Evolutionary conservation across 2,797 vertebrate genomes (phyloP).

Genomic region (Lutjanus campechanus): DNA sequence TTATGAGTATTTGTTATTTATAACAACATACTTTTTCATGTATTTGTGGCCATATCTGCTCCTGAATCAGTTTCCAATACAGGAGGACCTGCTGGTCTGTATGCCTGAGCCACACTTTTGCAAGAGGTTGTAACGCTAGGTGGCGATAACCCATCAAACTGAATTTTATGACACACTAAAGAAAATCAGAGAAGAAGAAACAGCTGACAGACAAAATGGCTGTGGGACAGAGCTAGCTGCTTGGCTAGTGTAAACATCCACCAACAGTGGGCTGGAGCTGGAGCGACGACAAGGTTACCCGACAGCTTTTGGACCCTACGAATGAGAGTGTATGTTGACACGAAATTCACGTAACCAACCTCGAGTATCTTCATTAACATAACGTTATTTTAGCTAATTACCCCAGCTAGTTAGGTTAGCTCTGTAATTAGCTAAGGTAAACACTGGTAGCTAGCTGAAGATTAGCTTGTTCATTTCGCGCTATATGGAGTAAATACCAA

Average conservation of each 20-base stretch:
- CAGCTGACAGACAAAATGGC: conserved; percentile 65
- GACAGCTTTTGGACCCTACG: conserved; percentile 12
- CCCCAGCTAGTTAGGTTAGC: conserved; percentile 19
- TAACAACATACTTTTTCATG: too few relatives aligned
- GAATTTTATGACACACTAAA: neutral
- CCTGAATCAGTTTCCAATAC: too few relatives aligned
- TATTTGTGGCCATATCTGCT: too few relatives aligned
- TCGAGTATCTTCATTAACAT: neutral
- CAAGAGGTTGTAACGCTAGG: neutral
- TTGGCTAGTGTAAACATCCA: conserved; percentile 69
- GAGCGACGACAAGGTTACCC: conserved; percentile 38
- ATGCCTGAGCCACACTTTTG: too few relatives aligned
- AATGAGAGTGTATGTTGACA: conserved; percentile 58
- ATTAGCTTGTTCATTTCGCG: conserved; percentile 20
- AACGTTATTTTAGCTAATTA: neutral
- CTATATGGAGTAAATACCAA: neutral
- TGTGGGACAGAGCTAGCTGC: conserved; percentile 50
- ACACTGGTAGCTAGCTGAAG: conserved; percentile 15
- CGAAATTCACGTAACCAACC: neutral
- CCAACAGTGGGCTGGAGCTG: conserved; percentile 38
- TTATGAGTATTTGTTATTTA: too few relatives aligned
- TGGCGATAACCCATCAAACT: conserved; percentile 5
- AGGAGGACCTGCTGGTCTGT: too few relatives aligned
- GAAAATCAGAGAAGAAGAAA: conserved; percentile 51
- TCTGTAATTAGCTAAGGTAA: conserved; percentile 42